Evolutionary conservation across 2,113 vertebrate genomes (phyloP).

Genomic region (Bubo blakistoni): DNA sequence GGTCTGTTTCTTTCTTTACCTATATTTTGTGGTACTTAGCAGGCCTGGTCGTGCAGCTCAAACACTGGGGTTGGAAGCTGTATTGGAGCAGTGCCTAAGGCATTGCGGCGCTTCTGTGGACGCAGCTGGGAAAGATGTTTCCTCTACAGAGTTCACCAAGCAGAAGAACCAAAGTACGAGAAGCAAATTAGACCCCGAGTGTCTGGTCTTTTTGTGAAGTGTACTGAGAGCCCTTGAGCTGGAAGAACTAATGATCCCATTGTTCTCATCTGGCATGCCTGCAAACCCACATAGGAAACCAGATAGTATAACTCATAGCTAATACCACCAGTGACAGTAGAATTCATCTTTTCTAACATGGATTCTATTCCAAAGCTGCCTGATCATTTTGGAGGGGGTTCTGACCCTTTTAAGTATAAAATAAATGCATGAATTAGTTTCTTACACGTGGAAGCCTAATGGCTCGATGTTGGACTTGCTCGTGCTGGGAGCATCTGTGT

Average conservation of each 20-base stretch:
- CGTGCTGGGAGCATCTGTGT: background rate
- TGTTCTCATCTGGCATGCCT: background rate
- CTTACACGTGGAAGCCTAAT: background rate
- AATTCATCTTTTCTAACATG: background rate
- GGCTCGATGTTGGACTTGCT: background rate
- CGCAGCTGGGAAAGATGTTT: background rate
- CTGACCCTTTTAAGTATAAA: background rate
- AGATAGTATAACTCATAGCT: background rate
- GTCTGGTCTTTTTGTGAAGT: background rate
- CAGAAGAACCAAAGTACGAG: background rate
- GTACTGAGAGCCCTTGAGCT: background rate
- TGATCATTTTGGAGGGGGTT: background rate
- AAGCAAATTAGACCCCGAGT: background rate
- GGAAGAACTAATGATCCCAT: background rate
- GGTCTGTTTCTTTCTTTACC: background rate
- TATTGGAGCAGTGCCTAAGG: background rate
- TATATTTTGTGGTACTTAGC: background rate
- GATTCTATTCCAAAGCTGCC: background rate
- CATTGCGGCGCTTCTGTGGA: background rate
- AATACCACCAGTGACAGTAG: background rate
- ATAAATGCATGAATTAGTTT: background rate
- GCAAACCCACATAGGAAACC: background rate
- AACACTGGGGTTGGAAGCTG: background rate
- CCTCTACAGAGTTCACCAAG: background rate
- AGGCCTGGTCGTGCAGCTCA: background rate